Evolutionary conservation across 1,140 invertebrate species (phyloP).

Genomic region (Gonatopus flavifemur): DNA sequence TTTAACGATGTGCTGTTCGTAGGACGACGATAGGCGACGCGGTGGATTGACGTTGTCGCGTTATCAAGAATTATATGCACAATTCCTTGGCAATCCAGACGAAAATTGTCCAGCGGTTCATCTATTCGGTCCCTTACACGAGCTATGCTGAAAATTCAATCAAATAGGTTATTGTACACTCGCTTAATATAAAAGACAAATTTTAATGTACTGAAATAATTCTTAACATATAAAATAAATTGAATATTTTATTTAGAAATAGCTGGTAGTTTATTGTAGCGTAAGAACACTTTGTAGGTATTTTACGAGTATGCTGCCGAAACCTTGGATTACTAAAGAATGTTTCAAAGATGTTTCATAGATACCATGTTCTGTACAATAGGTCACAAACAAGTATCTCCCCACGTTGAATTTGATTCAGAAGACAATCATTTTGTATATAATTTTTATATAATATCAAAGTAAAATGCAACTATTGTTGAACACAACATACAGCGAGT

Average conservation of each 20-base stretch:
- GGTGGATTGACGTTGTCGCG: constrained; percentile 74
- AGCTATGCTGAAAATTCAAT: constrained; percentile 26
- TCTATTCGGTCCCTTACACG: constrained; percentile 73
- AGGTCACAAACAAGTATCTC: no score
- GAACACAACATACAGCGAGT: no score
- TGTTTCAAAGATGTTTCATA: no score
- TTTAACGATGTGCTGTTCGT: constrained; percentile 29
- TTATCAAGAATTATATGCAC: constrained; percentile 80
- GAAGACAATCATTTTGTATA: no score
- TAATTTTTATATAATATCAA: no score
- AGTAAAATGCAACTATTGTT: no score
- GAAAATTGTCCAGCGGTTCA: constrained; percentile 72
- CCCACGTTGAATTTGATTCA: no score
- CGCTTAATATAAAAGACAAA: not conserved
- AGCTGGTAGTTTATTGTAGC: no score
- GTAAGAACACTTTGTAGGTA: no score
- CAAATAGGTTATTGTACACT: not conserved
- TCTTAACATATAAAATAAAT: not conserved
- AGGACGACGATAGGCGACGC: constrained; percentile 78
- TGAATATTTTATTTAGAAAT: constrained; percentile 1
- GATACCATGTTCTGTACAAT: no score
- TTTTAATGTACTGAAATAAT: not conserved
- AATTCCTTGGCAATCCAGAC: constrained; percentile 77
- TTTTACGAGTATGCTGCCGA: no score
- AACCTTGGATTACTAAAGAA: no score